Evolutionary conservation across 1,140 invertebrate species (phyloP).

Genomic region (Rhysida immarginata): DNA sequence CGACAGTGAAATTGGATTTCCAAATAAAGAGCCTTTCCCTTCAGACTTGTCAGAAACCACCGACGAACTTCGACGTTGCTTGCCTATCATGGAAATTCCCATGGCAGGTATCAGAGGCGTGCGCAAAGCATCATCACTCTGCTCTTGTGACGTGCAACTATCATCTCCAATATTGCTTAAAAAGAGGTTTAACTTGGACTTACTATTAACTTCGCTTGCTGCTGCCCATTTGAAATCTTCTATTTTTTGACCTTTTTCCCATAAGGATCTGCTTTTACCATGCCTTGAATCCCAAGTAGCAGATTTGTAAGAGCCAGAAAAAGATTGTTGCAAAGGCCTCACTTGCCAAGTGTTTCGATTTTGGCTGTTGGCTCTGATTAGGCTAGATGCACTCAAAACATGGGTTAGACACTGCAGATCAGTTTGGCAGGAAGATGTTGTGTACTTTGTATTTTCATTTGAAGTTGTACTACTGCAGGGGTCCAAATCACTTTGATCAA

Average conservation of each 20-base stretch:
- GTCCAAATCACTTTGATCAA: too few relatives aligned
- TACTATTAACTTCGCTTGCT: too few relatives aligned
- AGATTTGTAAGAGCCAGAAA: background rate
- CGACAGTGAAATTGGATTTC: background rate
- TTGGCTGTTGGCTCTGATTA: background rate
- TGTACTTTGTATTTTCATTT: too few relatives aligned
- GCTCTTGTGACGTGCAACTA: background rate
- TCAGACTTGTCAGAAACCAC: background rate
- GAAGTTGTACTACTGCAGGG: background rate
- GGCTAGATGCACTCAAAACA: too few relatives aligned
- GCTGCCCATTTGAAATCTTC: too few relatives aligned
- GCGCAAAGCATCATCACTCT: background rate
- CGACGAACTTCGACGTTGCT: constrained; percentile 22
- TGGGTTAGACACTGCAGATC: too few relatives aligned
- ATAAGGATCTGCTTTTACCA: background rate
- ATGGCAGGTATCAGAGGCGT: constrained; percentile 20
- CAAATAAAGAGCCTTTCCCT: background rate
- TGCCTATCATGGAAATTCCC: constrained; percentile 26
- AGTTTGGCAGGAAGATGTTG: background rate
- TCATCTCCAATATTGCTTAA: background rate
- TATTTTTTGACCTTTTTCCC: too few relatives aligned
- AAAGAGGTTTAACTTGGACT: background rate
- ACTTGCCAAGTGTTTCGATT: background rate
- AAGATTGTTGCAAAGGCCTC: background rate
- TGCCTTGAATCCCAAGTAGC: background rate